A percentile compares a stretch with the other conserved stretches of the same genome.
Evolutionary conservation across 1,140 invertebrate genomes (phyloP).

Genomic region (Zaprionus tsacasi): DNA sequence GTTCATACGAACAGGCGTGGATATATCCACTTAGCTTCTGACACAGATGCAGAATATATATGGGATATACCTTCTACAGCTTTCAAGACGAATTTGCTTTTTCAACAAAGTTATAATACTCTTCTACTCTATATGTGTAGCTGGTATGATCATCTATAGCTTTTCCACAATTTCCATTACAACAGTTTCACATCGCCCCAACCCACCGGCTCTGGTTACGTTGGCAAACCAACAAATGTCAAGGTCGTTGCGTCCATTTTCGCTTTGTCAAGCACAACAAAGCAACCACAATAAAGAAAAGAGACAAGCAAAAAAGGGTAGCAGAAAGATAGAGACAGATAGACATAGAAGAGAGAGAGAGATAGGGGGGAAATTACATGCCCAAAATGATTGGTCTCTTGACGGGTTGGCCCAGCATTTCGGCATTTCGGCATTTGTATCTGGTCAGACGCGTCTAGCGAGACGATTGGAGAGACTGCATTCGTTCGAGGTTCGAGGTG

Average conservation of each 20-base stretch:
- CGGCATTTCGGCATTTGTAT: constrained; percentile 20
- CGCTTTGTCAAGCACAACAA: constrained; percentile 69
- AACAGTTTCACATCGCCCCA: constrained; percentile 14
- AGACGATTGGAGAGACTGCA: constrained; percentile 64
- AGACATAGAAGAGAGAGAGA: constrained; percentile 1
- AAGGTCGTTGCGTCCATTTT: constrained; percentile 59
- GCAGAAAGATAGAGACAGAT: not conserved
- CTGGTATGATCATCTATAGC: too few relatives aligned
- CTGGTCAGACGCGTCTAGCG: constrained; percentile 47
- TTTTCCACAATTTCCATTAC: constrained; percentile 36
- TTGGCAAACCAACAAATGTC: constrained; percentile 57
- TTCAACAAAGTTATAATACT: too few relatives aligned
- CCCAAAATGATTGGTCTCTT: constrained; percentile 43
- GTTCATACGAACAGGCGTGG: not conserved
- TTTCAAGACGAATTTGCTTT: too few relatives aligned
- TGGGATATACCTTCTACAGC: too few relatives aligned
- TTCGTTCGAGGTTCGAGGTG: constrained; percentile 46
- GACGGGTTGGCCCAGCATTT: constrained; percentile 41
- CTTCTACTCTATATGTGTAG: too few relatives aligned
- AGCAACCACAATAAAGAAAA: constrained; percentile 3
- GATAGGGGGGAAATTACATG: constrained; percentile 45
- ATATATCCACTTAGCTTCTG: too few relatives aligned
- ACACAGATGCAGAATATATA: too few relatives aligned
- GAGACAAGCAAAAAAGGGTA: constrained; percentile 2
- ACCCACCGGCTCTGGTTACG: not conserved